Conservation (phyloP, 1,140 invertebrate genomes). For the Cylas formicarius region DNA sequence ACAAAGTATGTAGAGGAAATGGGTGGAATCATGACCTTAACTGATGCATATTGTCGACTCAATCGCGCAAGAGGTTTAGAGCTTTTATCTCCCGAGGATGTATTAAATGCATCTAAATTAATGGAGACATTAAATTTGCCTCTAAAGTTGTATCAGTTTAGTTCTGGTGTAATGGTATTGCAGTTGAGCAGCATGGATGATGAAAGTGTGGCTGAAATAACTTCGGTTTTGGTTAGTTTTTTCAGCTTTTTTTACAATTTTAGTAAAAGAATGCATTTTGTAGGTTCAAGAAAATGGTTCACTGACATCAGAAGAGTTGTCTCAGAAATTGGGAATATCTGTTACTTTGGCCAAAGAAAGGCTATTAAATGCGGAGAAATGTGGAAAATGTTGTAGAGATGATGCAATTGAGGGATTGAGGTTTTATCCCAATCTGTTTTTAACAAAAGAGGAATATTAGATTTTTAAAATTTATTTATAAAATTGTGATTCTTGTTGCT, state of each 20-base stretch:
- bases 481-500: background rate
- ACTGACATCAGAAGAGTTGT: slow-evolving; percentile 78
- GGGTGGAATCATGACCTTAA: slow-evolving; percentile 93
- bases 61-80: slow-evolving; percentile 85
- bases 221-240: slow-evolving; percentile 57
- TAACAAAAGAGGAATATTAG: slow-evolving; percentile 37
- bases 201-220: slow-evolving; percentile 64
- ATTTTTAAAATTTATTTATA: slow-evolving; percentile 5
- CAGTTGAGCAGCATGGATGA: slow-evolving; percentile 75
- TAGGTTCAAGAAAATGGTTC: slow-evolving; percentile 68
- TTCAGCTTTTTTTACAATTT: slow-evolving; percentile 2
- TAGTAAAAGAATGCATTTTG: slow-evolving; percentile 31
- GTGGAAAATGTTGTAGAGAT: slow-evolving; percentile 83
- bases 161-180: slow-evolving; percentile 85
- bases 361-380: slow-evolving; percentile 72
- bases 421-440: slow-evolving; percentile 87
- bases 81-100: slow-evolving; percentile 88
- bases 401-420: slow-evolving; percentile 87
- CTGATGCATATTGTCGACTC: slow-evolving; percentile 94
- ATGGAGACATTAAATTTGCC: slow-evolving; percentile 60
- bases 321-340: slow-evolving; percentile 72
- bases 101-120: slow-evolving; percentile 81
- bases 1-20: slow-evolving; percentile 77
- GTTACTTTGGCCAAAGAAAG: slow-evolving; percentile 84
- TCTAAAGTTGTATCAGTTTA: slow-evolving; percentile 74